Conservation (phyloP, 1,140 invertebrate genomes). For the Popillia japonica region DNA sequence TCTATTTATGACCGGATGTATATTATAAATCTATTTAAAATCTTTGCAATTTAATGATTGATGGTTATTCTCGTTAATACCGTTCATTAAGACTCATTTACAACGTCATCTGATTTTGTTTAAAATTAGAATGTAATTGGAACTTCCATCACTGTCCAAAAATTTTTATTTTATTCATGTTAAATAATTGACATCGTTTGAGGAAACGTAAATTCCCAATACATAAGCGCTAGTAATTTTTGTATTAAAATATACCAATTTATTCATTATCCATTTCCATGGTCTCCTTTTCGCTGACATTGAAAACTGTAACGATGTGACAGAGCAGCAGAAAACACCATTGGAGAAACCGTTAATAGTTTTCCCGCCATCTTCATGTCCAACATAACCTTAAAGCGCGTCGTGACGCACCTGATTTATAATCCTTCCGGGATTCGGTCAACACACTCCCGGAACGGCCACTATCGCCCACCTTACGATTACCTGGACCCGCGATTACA, state of each 20-base stretch:
- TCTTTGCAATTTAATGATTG: no score
- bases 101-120: no score
- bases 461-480: slow-evolving; percentile 8
- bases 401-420: not conserved
- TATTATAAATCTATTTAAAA: no score
- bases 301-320: not conserved
- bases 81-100: no score
- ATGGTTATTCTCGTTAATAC: no score
- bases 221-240: no score
- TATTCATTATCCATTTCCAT: slow-evolving; percentile 16
- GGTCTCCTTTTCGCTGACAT: not conserved
- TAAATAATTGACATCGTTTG: not conserved
- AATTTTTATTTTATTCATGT: not conserved
- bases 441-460: slow-evolving; percentile 26
- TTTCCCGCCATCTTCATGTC: slow-evolving; percentile 14
- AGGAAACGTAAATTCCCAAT: not conserved
- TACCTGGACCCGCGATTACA: slow-evolving; percentile 9
- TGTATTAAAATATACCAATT: not conserved
- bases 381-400: not conserved
- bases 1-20: no score
- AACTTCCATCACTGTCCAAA: no score
- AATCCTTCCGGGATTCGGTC: slow-evolving; percentile 23
- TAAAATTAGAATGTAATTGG: no score
- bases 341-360: not conserved
- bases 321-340: not conserved